Percentiles rank a stretch among this genome's conserved stretches.
These are phyloP conservation scores for Dendrophyllia cribrosa DNA, from an alignment of 64 coral and sea anemone genomes.

Conservation along the genomic window DNA sequence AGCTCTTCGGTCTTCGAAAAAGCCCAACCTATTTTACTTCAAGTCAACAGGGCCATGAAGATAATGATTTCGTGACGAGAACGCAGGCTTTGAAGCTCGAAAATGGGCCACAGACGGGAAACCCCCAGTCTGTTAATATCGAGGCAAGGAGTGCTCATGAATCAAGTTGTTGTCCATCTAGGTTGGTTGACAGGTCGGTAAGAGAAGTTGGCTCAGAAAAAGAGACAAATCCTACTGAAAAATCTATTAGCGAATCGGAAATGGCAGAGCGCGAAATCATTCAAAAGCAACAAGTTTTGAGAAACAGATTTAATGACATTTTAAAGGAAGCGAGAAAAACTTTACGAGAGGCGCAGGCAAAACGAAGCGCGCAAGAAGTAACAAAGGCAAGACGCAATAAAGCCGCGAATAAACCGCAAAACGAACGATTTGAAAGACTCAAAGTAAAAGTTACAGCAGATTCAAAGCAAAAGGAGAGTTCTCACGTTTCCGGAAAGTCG, in stretches of 20 bases:
- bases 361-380: background rate
- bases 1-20: background rate
- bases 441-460: background rate
- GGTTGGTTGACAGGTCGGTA: background rate
- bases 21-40: background rate
- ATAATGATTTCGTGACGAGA: background rate
- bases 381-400: background rate
- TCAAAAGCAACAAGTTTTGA: constrained; percentile 18
- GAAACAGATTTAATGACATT: constrained; percentile 5
- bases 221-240: background rate
- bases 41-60: background rate
- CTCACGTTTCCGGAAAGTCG: background rate
- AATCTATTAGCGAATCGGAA: background rate
- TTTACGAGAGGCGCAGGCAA: background rate
- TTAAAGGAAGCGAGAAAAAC: constrained; percentile 13
- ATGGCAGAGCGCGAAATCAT: background rate
- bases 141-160: background rate
- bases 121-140: background rate
- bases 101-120: background rate
- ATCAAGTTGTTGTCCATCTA: background rate
- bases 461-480: background rate
- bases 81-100: background rate
- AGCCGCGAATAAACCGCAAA: background rate
- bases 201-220: background rate
- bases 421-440: background rate